These are phyloP conservation scores for Myocastor coypus DNA, from an alignment of 2,113 vertebrate species.

Conservation along the genomic window DNA sequence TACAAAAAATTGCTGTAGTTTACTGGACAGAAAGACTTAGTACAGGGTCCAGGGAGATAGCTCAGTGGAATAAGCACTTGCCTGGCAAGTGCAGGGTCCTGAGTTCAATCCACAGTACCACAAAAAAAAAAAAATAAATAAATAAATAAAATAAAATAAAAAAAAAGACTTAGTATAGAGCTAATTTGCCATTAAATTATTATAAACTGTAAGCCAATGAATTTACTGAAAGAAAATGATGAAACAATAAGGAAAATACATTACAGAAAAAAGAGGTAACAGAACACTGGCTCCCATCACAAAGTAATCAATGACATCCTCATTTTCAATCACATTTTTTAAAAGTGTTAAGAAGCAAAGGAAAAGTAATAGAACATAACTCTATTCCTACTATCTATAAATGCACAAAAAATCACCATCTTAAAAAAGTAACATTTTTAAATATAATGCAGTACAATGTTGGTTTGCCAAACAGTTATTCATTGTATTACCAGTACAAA, in stretches of 20 bases:
- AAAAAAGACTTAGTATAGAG: too few species aligned
- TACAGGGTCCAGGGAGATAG: too few species aligned
- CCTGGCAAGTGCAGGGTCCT: too few species aligned
- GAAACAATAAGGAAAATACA: not conserved
- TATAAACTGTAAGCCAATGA: not conserved
- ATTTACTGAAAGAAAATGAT: constrained; percentile 20
- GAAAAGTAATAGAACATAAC: not conserved
- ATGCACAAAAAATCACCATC: not conserved
- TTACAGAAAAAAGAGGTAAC: not conserved
- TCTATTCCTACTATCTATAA: not conserved
- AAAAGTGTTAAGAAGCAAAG: not conserved
- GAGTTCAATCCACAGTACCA: too few species aligned
- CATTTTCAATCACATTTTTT: constrained; percentile 6
- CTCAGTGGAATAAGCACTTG: too few species aligned
- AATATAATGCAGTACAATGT: not conserved
- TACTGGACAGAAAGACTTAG: not conserved
- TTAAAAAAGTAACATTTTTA: not conserved
- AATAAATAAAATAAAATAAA: too few species aligned
- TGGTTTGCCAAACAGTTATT: constrained; percentile 11
- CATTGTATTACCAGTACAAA: not conserved
- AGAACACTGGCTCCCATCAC: not conserved
- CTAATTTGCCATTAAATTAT: not conserved
- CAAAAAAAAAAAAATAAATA: too few species aligned
- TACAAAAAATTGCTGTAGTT: constrained; percentile 36
- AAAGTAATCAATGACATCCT: constrained; percentile 13